phyloP scores from a whole-genome alignment of 2,113 vertebrate species.

The Peromyscus leucopus region DNA sequence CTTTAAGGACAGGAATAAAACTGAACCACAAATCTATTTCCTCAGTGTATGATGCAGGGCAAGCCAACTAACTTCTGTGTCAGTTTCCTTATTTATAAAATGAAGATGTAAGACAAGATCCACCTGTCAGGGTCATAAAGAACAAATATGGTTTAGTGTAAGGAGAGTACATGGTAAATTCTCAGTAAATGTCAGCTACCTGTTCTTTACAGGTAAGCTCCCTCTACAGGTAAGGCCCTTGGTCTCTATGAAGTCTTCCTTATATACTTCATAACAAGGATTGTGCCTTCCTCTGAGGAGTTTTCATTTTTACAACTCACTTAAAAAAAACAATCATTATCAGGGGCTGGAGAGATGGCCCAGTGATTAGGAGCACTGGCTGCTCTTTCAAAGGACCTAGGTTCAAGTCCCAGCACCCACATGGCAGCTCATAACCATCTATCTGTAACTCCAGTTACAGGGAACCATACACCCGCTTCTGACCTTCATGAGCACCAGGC shows the following conservation, averaged over 20 bases:
- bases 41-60: not conserved
- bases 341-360: not conserved
- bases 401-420: not conserved
- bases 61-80: not conserved
- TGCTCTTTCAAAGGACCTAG: not conserved
- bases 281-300: conserved; percentile 23
- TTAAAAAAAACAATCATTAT: conserved; percentile 31
- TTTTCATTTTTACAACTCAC: conserved; percentile 57
- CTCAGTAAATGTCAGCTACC: not conserved
- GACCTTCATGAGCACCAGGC: not conserved
- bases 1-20: not conserved
- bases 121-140: not conserved
- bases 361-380: not conserved
- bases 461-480: not conserved
- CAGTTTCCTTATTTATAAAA: conserved; percentile 34
- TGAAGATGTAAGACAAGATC: conserved; percentile 13
- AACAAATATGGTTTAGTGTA: not conserved
- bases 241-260: conserved; percentile 8
- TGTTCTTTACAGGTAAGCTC: not conserved
- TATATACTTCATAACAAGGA: not conserved
- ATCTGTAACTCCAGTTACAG: not conserved
- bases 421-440: not conserved
- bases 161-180: not conserved
- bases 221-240: not conserved
- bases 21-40: not conserved